Percentiles rank a stretch among this genome's conserved stretches.
These are phyloP conservation scores for Camponotus floridanus DNA, from an alignment of 1,140 invertebrate genomes.

Conservation along the genomic window DNA sequence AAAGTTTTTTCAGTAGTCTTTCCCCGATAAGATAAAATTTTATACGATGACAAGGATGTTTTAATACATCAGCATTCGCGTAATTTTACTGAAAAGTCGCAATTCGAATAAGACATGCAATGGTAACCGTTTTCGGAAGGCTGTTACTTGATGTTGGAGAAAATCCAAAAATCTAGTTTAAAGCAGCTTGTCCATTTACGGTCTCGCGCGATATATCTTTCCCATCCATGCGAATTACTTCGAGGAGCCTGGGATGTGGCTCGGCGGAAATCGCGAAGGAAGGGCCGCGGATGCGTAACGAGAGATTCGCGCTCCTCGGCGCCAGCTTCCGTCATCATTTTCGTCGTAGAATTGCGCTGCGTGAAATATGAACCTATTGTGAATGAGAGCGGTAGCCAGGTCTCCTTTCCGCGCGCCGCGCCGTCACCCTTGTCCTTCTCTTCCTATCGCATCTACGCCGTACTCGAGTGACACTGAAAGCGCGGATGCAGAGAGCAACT, in stretches of 20 bases:
- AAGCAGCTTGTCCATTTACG: neutral
- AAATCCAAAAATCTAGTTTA: neutral
- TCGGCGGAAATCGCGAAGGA: neutral
- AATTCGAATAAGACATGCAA: neutral
- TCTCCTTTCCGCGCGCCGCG: conserved; percentile 4
- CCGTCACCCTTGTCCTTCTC: conserved; percentile 31
- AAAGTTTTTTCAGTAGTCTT: no score
- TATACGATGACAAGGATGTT: neutral
- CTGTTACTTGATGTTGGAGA: no score
- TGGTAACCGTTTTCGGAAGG: no score
- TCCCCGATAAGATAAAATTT: neutral
- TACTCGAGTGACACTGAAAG: conserved; percentile 76
- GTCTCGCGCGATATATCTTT: neutral
- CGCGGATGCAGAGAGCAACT: conserved; percentile 71
- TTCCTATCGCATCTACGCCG: conserved; percentile 67
- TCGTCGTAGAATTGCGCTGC: conserved; percentile 1
- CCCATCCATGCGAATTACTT: neutral
- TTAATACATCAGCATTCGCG: neutral
- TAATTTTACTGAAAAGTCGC: neutral
- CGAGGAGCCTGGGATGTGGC: neutral
- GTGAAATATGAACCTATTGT: conserved; percentile 3
- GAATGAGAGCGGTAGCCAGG: conserved; percentile 54
- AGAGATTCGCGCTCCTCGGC: neutral
- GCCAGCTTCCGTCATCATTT: conserved; percentile 14
- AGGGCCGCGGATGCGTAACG: neutral